Evolutionary conservation across 2,888 invertebrate species (phyloP), one percentile per base, ranked within the genome.

Genomic region (Andricus quercusramuli): DNA sequence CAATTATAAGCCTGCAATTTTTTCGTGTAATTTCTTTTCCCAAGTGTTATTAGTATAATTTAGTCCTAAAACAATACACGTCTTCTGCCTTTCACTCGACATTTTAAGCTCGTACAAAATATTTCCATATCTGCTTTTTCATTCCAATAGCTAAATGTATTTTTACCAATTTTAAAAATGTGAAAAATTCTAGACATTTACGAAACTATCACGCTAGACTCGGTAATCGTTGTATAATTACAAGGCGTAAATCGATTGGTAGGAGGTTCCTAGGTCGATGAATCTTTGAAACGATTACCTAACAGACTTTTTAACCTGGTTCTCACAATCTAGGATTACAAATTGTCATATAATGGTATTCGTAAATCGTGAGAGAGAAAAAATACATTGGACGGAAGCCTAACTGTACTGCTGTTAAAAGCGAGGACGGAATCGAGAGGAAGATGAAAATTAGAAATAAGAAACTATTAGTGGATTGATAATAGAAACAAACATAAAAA

Each of bases 291-390:
- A 15, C 3, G 3, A 44, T 77, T 77, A 77, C 64, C 25, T 77
- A 62, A 77, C 25, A 56, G 56, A 56, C 20, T 32, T 74, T n/a
- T 70, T 74, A 89, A 86, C 89, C 88, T 85, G 86, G 80, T 91
- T 91, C 91, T 87, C 91, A 91, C 89, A 89, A 85, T 83, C 80
- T 79, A 79, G 74, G 81, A 78, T 83, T 82, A 78, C 84, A 70
- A 80, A 62, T 80, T 59, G 44, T 59, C 22, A 32, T 68, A 51
- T 79, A 81, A 84, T 80, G 84, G 81, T 85, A 79, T 67, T 80
- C 82, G 77, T 82, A 79, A 83, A 85, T 86, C 86, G 87, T 86
- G 44, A 44, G 87, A 86, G 88, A 89, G 83, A 81, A 76, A 82
- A 85, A 83, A 81, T 78, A 79, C 62, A n/a, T 56, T 76, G 70